Evolutionary conservation across 2,113 vertebrate species (phyloP).

Genomic region (Grammomys dolichurus): DNA sequence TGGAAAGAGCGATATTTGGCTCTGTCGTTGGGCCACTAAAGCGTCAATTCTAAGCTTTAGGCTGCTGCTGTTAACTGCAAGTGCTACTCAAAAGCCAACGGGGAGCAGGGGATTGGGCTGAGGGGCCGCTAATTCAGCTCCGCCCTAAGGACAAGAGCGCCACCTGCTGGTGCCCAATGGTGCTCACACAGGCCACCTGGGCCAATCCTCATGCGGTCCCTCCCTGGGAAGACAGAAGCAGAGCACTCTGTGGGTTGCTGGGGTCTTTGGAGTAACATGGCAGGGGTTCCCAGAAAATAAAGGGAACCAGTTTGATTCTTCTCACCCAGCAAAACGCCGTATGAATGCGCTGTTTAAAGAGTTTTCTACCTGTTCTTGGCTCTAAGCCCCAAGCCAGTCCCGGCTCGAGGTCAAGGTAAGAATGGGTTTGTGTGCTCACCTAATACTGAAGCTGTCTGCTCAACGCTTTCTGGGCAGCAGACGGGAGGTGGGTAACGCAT

Average conservation of each 20-base stretch:
- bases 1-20: neutral
- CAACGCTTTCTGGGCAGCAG: neutral
- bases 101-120: neutral
- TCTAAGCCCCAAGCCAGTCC: neutral
- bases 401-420: neutral
- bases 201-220: neutral
- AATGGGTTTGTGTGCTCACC: too few species aligned
- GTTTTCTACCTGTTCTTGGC: neutral
- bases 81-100: conserved; percentile 72
- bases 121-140: neutral
- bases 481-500: neutral
- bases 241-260: neutral
- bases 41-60: conserved; percentile 53
- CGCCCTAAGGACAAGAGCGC: neutral
- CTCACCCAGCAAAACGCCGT: neutral
- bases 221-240: neutral
- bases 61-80: conserved; percentile 76
- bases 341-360: neutral
- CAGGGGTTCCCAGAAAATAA: neutral
- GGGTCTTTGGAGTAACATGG: neutral
- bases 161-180: neutral
- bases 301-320: neutral
- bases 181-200: neutral
- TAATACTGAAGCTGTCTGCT: neutral
- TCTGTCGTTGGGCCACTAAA: conserved; percentile 72